These are phyloP conservation scores for Astreopora myriophthalma DNA, from an alignment of 64 coral and sea anemone genomes.

Conservation along the genomic window DNA sequence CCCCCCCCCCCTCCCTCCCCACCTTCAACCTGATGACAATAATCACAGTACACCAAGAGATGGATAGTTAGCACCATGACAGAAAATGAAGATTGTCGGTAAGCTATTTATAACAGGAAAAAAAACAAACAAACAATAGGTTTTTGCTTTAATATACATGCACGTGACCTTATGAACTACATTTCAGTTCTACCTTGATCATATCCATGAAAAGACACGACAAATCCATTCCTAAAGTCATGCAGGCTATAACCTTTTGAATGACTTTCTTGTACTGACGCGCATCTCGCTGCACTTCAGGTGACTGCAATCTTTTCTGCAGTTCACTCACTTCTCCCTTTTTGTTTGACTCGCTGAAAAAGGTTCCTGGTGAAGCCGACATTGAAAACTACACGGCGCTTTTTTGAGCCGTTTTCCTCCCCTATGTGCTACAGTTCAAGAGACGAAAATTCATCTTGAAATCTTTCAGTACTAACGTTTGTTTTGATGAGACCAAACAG, in stretches of 20 bases:
- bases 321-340: conserved; percentile 94
- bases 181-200: conserved; percentile 74
- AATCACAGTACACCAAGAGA: too few species aligned
- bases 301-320: conserved; percentile 74
- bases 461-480: neutral
- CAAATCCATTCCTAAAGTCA: conserved; percentile 95
- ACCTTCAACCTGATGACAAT: too few species aligned
- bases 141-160: too few species aligned
- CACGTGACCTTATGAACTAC: neutral
- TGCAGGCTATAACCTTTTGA: conserved; percentile 90
- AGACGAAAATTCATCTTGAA: neutral
- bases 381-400: neutral
- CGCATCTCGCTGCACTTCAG: conserved; percentile 71
- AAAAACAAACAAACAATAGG: too few species aligned
- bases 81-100: too few species aligned
- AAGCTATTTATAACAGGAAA: too few species aligned
- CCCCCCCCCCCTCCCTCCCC: too few species aligned
- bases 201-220: conserved; percentile 91
- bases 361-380: neutral
- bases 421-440: neutral
- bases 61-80: too few species aligned
- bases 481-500: neutral
- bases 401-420: neutral
- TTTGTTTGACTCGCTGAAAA: conserved; percentile 81
- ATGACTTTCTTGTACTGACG: conserved; percentile 77